Evolutionary conservation across 2,113 vertebrate genomes (phyloP).

Genomic region (Misgurnus anguillicaudatus): DNA sequence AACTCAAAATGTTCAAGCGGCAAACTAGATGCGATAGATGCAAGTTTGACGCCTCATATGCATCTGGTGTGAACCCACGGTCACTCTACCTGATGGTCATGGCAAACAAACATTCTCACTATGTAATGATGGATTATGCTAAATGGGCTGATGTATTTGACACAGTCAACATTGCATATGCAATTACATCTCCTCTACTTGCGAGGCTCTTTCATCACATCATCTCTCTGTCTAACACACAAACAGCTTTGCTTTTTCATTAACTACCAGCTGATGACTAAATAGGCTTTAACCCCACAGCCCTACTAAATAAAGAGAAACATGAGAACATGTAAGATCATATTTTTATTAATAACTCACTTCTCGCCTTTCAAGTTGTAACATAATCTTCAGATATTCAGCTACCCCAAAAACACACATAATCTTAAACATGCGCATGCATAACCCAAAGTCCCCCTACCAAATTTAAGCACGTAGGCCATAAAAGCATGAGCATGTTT

Average conservation of each 20-base stretch:
- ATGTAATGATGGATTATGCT: constrained; percentile 1
- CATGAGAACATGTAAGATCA: constrained; percentile 52
- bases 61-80: no score
- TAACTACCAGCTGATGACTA: constrained; percentile 35
- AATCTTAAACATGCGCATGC: not conserved
- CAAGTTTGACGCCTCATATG: no score
- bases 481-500: not conserved
- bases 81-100: not conserved
- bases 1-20: no score
- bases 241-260: constrained; percentile 19
- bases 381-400: constrained; percentile 59
- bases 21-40: no score
- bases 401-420: constrained; percentile 39
- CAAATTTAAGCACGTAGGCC: not conserved
- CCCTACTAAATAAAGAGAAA: constrained; percentile 36
- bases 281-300: constrained; percentile 48
- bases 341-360: constrained; percentile 68
- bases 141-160: constrained; percentile 19
- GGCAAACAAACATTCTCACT: not conserved
- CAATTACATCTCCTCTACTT: not conserved
- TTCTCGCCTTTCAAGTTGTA: constrained; percentile 68
- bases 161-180: constrained; percentile 24
- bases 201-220: constrained; percentile 22
- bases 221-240: not conserved
- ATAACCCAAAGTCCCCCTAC: not conserved